Percentiles rank a stretch among this genome's conserved stretches.
Conservation (phyloP, 1,140 invertebrate species). For the Cherax destructor region DNA sequence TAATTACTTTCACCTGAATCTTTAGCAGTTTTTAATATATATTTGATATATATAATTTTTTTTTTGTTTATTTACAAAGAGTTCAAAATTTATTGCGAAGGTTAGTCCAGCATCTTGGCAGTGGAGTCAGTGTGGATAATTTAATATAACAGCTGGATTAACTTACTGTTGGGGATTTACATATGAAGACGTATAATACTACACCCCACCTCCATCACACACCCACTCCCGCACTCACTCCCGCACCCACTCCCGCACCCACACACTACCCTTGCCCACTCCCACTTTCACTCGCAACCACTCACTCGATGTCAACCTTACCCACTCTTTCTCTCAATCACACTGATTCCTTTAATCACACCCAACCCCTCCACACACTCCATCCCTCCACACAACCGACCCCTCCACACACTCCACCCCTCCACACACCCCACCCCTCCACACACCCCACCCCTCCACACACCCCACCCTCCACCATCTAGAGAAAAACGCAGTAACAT, state of each 20-base stretch:
- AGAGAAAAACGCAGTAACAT: not conserved
- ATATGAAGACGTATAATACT: not conserved
- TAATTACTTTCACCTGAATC: too few relatives aligned
- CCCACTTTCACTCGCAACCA: not conserved
- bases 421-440: not conserved
- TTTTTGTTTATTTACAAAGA: too few relatives aligned
- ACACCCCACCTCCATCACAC: too few relatives aligned
- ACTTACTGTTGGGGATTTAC: not conserved
- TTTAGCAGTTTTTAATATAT: too few relatives aligned
- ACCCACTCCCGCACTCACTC: not conserved
- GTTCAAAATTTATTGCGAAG: too few relatives aligned
- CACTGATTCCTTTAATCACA: not conserved
- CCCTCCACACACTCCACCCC: not conserved
- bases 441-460: not conserved
- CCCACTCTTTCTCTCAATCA: too few relatives aligned
- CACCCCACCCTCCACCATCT: not conserved
- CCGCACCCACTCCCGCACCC: not conserved
- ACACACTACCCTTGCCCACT: not conserved
- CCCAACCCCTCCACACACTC: not conserved
- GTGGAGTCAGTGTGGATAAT: too few relatives aligned
- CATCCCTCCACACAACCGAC: not conserved
- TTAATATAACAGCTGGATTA: not conserved
- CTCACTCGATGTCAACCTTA: too few relatives aligned
- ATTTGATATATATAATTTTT: too few relatives aligned
- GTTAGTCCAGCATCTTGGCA: not conserved